Evolutionary conservation across 2,113 vertebrate species (phyloP).

Genomic region (Vireo altiloquus): DNA sequence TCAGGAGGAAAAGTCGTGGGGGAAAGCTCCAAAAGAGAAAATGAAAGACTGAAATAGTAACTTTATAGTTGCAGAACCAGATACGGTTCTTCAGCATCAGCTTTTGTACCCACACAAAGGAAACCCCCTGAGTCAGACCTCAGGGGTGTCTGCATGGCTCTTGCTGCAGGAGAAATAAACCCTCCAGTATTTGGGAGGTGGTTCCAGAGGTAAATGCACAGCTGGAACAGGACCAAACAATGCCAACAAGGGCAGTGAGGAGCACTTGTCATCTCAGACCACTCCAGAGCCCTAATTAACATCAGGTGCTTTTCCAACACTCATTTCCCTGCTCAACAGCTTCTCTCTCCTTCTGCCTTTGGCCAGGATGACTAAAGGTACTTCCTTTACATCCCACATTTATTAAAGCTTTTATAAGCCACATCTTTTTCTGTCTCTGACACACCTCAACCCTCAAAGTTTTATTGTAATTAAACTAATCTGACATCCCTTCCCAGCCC

Average conservation of each 20-base stretch:
- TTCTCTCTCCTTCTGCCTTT: not conserved
- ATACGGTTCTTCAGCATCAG: not conserved
- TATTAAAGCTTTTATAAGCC: not conserved
- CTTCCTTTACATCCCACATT: not conserved
- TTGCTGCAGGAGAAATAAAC: not conserved
- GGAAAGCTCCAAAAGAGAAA: not conserved
- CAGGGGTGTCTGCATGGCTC: too few species aligned
- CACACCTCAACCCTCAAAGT: not conserved
- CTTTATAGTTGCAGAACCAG: not conserved
- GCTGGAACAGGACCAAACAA: not conserved
- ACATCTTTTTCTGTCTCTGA: not conserved
- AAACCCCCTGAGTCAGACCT: fast-evolving
- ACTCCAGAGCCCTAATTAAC: not conserved
- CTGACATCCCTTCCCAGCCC: not conserved
- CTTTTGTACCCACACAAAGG: not conserved
- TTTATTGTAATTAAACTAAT: not conserved
- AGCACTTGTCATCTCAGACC: not conserved
- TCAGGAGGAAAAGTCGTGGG: not conserved
- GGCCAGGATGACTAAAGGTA: not conserved
- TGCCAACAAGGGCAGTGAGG: not conserved
- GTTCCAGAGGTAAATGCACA: not conserved
- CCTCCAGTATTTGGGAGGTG: too few species aligned
- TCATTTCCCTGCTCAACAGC: not conserved
- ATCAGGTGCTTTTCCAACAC: fast-evolving
- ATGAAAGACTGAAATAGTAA: not conserved